A percentile compares a stretch with the other conserved stretches of the same genome.
These are phyloP conservation scores for Characodon lateralis DNA, from an alignment of 2,797 vertebrate genomes.

Conservation along the genomic window DNA sequence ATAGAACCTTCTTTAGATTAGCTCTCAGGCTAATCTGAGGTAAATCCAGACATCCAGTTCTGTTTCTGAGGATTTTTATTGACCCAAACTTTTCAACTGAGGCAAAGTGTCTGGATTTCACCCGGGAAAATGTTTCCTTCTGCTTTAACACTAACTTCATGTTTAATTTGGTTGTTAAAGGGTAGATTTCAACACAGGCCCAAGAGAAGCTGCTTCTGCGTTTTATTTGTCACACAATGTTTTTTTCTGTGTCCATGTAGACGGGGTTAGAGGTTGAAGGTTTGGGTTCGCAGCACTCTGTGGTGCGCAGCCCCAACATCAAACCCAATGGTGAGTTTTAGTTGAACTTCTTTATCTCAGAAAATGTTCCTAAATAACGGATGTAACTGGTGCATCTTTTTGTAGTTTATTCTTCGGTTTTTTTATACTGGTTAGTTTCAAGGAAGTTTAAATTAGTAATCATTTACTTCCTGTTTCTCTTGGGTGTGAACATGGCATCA, in stretches of 20 bases:
- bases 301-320: constrained; percentile 43
- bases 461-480: neutral
- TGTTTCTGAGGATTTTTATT: neutral
- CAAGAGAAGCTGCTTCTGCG: neutral
- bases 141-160: neutral
- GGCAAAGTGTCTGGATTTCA: neutral
- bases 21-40: neutral
- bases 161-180: neutral
- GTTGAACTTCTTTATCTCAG: neutral
- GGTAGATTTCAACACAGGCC: neutral
- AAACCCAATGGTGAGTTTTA: constrained; percentile 50
- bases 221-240: neutral
- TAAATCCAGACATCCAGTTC: neutral
- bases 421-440: too few species aligned
- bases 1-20: neutral
- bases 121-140: neutral
- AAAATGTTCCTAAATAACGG: neutral
- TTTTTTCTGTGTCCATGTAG: constrained; percentile 50
- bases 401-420: too few species aligned
- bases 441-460: neutral
- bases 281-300: constrained; percentile 61
- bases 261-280: constrained; percentile 58
- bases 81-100: neutral
- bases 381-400: neutral
- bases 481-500: neutral